Percentiles rank a stretch among this genome's conserved stretches.
These are phyloP conservation scores for Azorinus chamasolen DNA, from an alignment of 2,888 invertebrate species.

Conservation along the genomic window DNA sequence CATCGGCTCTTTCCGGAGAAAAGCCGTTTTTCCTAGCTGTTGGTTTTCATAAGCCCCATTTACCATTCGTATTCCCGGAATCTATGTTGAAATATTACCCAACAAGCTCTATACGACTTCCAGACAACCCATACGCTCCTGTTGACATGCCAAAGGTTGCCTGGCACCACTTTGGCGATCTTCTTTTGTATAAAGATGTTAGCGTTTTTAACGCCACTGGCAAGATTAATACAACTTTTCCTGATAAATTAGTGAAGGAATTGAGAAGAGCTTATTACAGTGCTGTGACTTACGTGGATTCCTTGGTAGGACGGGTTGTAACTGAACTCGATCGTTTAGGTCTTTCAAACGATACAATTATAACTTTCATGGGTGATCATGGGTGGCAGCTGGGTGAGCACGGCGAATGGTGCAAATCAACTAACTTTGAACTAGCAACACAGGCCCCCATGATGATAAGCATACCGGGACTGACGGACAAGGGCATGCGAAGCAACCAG, in stretches of 20 bases:
- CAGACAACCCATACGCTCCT: constrained; percentile 72
- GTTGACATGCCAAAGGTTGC: constrained; percentile 70
- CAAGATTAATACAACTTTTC: constrained; percentile 72
- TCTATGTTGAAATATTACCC: constrained; percentile 90
- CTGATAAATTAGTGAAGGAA: constrained; percentile 52
- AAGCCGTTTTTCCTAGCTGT: constrained; percentile 93
- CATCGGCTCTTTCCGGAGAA: constrained; percentile 53
- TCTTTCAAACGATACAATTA: constrained; percentile 66
- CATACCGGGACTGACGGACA: constrained; percentile 73
- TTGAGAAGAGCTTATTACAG: constrained; percentile 71
- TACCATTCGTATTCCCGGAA: constrained; percentile 94
- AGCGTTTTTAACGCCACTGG: constrained; percentile 60
- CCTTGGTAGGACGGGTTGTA: constrained; percentile 60
- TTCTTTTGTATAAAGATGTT: constrained; percentile 67
- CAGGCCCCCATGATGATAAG: constrained; percentile 76
- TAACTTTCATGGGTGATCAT: constrained; percentile 74
- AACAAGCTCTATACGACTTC: constrained; percentile 48
- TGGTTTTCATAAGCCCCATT: constrained; percentile 96
- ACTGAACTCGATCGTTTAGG: constrained; percentile 59
- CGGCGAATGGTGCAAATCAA: constrained; percentile 75
- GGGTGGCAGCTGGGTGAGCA: constrained; percentile 79
- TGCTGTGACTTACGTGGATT: constrained; percentile 66
- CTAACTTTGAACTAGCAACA: constrained; percentile 76
- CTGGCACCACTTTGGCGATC: constrained; percentile 68
- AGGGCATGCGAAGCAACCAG: constrained; percentile 61